Evolutionary conservation across 2,797 vertebrate species (phyloP).

Genomic region (Brachyalestes nurse): DNA sequence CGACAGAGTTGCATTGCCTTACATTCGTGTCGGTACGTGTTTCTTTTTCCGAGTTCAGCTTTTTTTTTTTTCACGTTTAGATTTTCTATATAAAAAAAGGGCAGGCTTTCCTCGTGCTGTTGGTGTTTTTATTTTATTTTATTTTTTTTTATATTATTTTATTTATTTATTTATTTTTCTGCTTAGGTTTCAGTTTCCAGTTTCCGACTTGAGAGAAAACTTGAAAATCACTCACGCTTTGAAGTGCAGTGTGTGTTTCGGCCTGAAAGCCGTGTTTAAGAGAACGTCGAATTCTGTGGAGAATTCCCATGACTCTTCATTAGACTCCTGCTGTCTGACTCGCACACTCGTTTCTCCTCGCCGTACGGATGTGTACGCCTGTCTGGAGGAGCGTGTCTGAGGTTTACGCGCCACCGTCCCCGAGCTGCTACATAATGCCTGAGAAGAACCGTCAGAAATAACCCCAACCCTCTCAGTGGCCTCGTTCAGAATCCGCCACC

Average conservation of each 20-base stretch:
- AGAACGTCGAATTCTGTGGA: conserved; percentile 30
- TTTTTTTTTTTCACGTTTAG: conserved; percentile 44
- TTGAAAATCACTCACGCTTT: conserved; percentile 27
- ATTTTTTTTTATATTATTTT: too few relatives aligned
- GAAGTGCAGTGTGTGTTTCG: conserved; percentile 31
- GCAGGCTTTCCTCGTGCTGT: conserved; percentile 39
- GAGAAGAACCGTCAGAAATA: neutral
- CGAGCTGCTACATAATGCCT: neutral
- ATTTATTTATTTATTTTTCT: too few relatives aligned
- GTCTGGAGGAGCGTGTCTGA: conserved; percentile 30
- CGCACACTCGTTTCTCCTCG: neutral
- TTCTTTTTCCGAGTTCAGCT: conserved; percentile 32
- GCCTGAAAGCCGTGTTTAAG: conserved; percentile 32
- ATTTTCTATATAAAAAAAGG: conserved; percentile 46
- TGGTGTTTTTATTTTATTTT: too few relatives aligned
- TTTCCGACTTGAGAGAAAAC: conserved; percentile 34
- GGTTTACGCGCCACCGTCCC: neutral
- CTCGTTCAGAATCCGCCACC: too few relatives aligned
- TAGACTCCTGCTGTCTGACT: conserved; percentile 33
- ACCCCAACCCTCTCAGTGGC: too few relatives aligned
- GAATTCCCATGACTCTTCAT: conserved; percentile 31
- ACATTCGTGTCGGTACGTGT: conserved; percentile 37
- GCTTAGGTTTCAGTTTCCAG: conserved; percentile 37
- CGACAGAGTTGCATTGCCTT: conserved; percentile 64
- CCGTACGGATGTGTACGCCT: conserved; percentile 18